Base-by-base conservation (phyloP, 2,113 vertebrate species). In the Synodontis membranacea region DNA sequence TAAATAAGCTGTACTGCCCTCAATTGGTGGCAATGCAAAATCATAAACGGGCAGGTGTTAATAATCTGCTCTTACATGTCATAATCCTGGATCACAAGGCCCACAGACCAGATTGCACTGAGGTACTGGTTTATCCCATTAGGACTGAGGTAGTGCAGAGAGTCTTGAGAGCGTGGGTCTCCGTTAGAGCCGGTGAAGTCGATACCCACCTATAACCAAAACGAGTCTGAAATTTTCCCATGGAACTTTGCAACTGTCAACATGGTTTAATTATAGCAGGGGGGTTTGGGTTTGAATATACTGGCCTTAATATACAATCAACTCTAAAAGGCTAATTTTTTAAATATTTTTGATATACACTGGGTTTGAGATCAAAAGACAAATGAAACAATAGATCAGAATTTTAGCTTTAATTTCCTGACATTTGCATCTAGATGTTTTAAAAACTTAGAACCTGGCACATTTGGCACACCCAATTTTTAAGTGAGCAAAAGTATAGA, bases 101-200 rank as follows among this genome's bases (percentile, higher is more conserved):
- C 97, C 91, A 98, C 98, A 4, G 96, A 97, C 98, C 97, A 99
- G 88, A 97, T 93, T 8, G 97, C 97, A 14, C 89, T 89, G 89
- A 99, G 94, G 86, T 99, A 99, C 88, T 98, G 96, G 42, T 98
- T 99, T 88, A 96, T 89, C 25, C 97, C 97, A 0, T 96, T 94
- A 42, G 96, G 95, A 92, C 96, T 99, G 94, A 99, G 94, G 91
- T 94, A 97, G 92, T 98, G 97, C 75, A 98, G 94, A 42, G 97
- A 99, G 87, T 97, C 94, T 1, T 96, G 95, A 1, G 96, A 97
- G 28, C 91, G 96, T 58, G 98, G 98, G 88, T 99, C 96, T 37
- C 97, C 96, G 2, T 96, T 99, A 78, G 97, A 99, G 70, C 96
- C 97, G 21, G 97, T 99, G 92, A 99, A 99, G 93, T 98, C 98